These are phyloP conservation scores for Chamaetylas fuelleborni DNA, from an alignment of 2,113 vertebrate genomes.

Conservation along the genomic window DNA sequence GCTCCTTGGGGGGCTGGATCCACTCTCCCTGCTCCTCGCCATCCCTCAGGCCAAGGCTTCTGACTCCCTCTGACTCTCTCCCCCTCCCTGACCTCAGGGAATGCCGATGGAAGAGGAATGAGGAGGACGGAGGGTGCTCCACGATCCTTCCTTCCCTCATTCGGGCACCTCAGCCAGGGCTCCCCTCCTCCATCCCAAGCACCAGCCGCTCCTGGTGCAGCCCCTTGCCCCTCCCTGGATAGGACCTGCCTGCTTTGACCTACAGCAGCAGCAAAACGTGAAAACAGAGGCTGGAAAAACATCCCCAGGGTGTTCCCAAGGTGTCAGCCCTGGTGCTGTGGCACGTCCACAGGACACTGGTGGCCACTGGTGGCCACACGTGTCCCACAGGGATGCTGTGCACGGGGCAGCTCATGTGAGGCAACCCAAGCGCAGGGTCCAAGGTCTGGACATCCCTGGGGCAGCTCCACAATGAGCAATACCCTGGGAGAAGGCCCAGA, in stretches of 20 bases:
- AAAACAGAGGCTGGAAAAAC: background rate
- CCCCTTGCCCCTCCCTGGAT: background rate
- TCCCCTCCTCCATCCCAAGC: background rate
- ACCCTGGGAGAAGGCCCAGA: accelerated
- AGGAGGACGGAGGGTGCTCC: background rate
- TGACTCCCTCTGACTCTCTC: no score
- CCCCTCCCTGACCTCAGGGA: no score
- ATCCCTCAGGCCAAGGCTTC: background rate
- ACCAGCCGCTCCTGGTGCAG: background rate
- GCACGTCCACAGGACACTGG: background rate
- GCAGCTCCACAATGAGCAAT: background rate
- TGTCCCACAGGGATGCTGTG: background rate
- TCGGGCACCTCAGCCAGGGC: background rate
- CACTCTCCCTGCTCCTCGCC: background rate
- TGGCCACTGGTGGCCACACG: background rate
- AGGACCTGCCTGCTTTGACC: background rate
- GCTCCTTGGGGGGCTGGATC: background rate
- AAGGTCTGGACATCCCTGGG: background rate
- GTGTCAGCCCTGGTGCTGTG: accelerated
- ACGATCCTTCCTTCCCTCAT: background rate
- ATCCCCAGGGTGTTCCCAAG: background rate
- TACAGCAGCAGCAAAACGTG: background rate
- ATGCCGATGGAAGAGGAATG: background rate
- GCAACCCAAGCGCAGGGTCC: background rate
- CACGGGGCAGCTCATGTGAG: background rate